Percentiles rank a stretch among this genome's conserved stretches.
Conservation (phyloP, 1,140 invertebrate genomes). For the Scaptomyza hsui region DNA sequence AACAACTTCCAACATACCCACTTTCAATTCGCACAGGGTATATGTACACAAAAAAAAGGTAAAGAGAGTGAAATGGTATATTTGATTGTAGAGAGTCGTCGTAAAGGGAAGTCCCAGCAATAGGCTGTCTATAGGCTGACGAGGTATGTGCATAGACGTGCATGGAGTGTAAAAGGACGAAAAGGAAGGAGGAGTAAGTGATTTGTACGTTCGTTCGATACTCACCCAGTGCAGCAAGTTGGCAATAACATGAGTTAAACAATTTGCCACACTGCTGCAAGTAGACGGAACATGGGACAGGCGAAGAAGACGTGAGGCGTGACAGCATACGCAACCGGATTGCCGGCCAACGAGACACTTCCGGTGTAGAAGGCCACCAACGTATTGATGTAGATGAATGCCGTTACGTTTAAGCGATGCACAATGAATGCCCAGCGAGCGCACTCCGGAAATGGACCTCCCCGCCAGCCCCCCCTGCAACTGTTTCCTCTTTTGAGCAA, state of each 20-base stretch:
- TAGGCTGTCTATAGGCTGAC: slow-evolving; percentile 34
- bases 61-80: background rate
- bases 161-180: background rate
- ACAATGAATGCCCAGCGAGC: slow-evolving; percentile 87
- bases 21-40: background rate
- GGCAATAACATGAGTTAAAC: slow-evolving; percentile 84
- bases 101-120: background rate
- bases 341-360: slow-evolving; percentile 88
- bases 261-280: slow-evolving; percentile 86
- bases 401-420: slow-evolving; percentile 88
- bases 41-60: background rate
- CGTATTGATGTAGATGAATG: slow-evolving; percentile 89
- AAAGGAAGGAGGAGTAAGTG: background rate
- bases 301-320: slow-evolving; percentile 89
- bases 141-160: slow-evolving; percentile 5
- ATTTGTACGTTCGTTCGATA: slow-evolving; percentile 1
- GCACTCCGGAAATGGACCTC: slow-evolving; percentile 86
- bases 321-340: slow-evolving; percentile 88
- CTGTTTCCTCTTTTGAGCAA: slow-evolving; percentile 42
- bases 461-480: no score
- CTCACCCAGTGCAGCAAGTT: slow-evolving; percentile 53
- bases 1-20: background rate
- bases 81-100: slow-evolving; percentile 1
- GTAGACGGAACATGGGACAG: slow-evolving; percentile 88
- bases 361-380: slow-evolving; percentile 88